Evolutionary conservation across 2,113 vertebrate genomes (phyloP).

Genomic region (Argyrosomus japonicus): DNA sequence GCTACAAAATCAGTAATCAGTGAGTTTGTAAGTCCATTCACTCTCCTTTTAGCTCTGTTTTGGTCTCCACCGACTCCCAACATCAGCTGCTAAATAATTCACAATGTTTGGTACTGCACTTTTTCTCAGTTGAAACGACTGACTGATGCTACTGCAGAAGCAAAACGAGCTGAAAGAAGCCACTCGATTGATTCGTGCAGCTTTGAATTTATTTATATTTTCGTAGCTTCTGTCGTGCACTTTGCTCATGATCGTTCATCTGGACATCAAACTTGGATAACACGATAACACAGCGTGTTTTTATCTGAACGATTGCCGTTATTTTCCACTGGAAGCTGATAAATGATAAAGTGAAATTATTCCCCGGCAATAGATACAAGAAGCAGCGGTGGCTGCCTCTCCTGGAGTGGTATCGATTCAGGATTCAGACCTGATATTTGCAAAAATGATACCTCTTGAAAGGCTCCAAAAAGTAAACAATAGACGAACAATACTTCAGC

Average conservation of each 20-base stretch:
- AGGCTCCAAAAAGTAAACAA: constrained; percentile 2
- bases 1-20: too few relatives aligned
- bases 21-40: too few relatives aligned
- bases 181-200: background rate
- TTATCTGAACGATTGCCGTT: background rate
- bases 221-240: background rate
- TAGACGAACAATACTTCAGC: background rate
- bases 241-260: background rate
- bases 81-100: too few relatives aligned
- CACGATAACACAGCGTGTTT: background rate
- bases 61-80: background rate
- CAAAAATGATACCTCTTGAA: background rate
- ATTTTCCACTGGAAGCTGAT: background rate
- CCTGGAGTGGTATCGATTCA: background rate
- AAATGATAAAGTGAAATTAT: background rate
- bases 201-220: background rate
- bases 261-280: background rate
- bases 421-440: background rate
- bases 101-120: too few relatives aligned
- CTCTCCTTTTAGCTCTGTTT: background rate
- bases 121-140: too few relatives aligned
- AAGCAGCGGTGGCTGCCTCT: background rate
- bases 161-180: too few relatives aligned
- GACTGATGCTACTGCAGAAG: too few relatives aligned
- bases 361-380: background rate